Conservation (phyloP, 2,888 invertebrate species). For the Pyrocoelia pectoralis region DNA sequence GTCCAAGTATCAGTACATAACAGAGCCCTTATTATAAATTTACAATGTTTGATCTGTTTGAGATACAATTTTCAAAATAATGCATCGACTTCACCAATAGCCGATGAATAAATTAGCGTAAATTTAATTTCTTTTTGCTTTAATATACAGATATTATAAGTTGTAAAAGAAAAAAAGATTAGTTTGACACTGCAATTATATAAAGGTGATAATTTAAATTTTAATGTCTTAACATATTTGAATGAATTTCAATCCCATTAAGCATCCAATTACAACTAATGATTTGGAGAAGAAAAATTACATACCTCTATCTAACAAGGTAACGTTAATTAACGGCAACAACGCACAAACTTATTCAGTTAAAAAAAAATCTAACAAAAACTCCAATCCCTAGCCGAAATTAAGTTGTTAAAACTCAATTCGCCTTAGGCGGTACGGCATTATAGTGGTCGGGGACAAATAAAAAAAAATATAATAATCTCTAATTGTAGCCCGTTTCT, state of each 20-base stretch:
- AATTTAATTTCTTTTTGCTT: too few relatives aligned
- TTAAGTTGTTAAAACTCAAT: constrained; percentile 46
- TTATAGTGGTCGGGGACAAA: constrained; percentile 44
- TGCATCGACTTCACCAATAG: too few relatives aligned
- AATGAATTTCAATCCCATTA: not conserved
- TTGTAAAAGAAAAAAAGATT: too few relatives aligned
- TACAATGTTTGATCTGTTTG: too few relatives aligned
- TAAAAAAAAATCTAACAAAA: constrained; percentile 37
- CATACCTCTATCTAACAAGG: not conserved
- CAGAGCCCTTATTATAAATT: too few relatives aligned
- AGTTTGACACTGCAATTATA: not conserved
- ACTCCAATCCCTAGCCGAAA: constrained; percentile 44
- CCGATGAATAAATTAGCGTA: too few relatives aligned
- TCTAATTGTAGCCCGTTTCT: constrained; percentile 47
- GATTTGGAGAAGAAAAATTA: not conserved
- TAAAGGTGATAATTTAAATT: not conserved
- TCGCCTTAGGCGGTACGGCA: constrained; percentile 45
- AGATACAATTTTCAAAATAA: too few relatives aligned
- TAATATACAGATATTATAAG: too few relatives aligned
- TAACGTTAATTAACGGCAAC: constrained; percentile 22
- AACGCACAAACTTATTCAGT: constrained; percentile 12
- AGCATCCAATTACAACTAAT: not conserved
- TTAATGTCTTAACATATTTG: not conserved
- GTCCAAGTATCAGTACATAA: too few relatives aligned
- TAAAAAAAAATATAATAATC: constrained; percentile 48